Conservation (phyloP, 1,140 invertebrate species). For the Drosophila melanogaster region Release_6_plus_ISO1_MT NT_033777.3:19609001-19609500, state of each 20-base stretch:
- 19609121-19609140: slow-evolving; percentile 12
- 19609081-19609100: slow-evolving; percentile 9
- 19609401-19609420: not conserved
- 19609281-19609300: not conserved
- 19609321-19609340: slow-evolving; percentile 10
- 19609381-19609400: not conserved
- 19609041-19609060: slow-evolving; percentile 86
- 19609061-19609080: slow-evolving; percentile 87
- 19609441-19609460: not conserved
- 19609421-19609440: slow-evolving; percentile 6
- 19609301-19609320: slow-evolving; percentile 3
- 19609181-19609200: slow-evolving; percentile 84
- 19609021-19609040: slow-evolving; percentile 85
- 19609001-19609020: slow-evolving; percentile 86
- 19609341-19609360: not conserved
- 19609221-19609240: slow-evolving; percentile 18
- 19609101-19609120: not conserved
- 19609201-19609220: slow-evolving; percentile 62
- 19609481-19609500: not conserved
- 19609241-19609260: slow-evolving; percentile 31
- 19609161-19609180: slow-evolving; percentile 87
- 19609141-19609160: slow-evolving; percentile 85
- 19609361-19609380: not conserved
- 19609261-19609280: not conserved
- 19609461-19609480: not conserved